Base-by-base conservation (phyloP, 2,888 invertebrate genomes). In the Drosophila limbata region DNA sequence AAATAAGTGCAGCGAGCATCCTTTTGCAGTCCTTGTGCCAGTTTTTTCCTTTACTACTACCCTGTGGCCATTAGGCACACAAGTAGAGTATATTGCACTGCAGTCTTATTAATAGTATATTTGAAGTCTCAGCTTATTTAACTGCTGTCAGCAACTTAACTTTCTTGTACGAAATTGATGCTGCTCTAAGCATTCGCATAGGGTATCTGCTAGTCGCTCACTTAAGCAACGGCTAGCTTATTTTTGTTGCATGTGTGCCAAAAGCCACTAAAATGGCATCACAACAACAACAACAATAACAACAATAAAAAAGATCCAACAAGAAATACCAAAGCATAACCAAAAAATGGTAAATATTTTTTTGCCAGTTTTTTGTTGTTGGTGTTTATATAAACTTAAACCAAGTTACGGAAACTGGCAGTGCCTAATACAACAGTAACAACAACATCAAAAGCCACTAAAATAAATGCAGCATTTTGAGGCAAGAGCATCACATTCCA, bases 21-120 rank as follows among this genome's bases (percentile, higher is more conserved):
- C 88, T 71, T 64, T 69, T 53, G 57, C 53, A 80, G 82, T 82
- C 77, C 81, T 87, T 86, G 78, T 82, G 84, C 79, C 71, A 87
- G 52, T 77, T 77, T 55, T 47, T 56, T 59, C 47, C n/a, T n/a
- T n/a, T 37, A 10, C 11, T 15, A 35, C 52, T 64, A 64, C 68
- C 57, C 53, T 33, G 9, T 19, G 31, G 2, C 31, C 28, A 67
- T 56, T 70, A 45, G n/a, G 5, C 21, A 0, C 2, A 1, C 9
- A 28, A 10, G 17, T 15, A 0, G n/a, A 17, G 15, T 9, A 31
- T 55, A 9, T 28, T 4, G 4, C 3, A 19, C 13, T 28, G 8
- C 4, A 37, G 6, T 59, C 5, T 11, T 17, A 6, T 11, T 15
- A 4, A 31, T 17, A 17, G 5, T 17, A n/a, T 42, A 39, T 39